phyloP scores from a whole-genome alignment of 2,113 vertebrate species.

The Polypterus senegalus region DNA sequence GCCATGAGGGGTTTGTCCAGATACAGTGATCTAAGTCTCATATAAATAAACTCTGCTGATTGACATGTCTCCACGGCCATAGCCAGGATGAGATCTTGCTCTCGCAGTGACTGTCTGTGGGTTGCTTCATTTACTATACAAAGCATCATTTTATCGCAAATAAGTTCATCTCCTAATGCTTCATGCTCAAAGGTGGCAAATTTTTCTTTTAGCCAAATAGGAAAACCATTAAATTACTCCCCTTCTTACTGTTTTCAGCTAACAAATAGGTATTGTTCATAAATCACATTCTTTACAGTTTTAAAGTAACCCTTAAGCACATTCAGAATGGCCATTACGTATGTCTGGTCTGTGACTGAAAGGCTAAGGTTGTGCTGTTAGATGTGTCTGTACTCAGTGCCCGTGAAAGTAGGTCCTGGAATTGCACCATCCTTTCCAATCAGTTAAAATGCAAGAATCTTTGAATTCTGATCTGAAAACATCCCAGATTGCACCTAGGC shows the following conservation, averaged over 20 bases:
- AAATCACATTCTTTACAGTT: constrained; percentile 15
- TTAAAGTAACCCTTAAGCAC: constrained; percentile 11
- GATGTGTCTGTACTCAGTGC: constrained; percentile 12
- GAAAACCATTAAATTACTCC: constrained; percentile 12
- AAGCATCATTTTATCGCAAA: too few species aligned
- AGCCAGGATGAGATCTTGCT: too few species aligned
- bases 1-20: too few species aligned
- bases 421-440: constrained; percentile 2
- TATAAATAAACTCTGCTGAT: too few species aligned
- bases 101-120: too few species aligned
- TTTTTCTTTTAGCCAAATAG: not conserved
- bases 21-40: too few species aligned
- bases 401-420: constrained; percentile 9
- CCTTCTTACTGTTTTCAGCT: constrained; percentile 14
- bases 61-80: too few species aligned
- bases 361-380: constrained; percentile 15
- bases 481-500: constrained; percentile 6
- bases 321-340: constrained; percentile 3
- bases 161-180: too few species aligned
- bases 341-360: not conserved
- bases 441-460: constrained; percentile 10
- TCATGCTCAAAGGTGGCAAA: too few species aligned
- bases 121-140: too few species aligned
- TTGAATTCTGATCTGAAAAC: constrained; percentile 1
- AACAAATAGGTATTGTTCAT: constrained; percentile 16